A percentile compares a stretch with the other conserved stretches of the same genome.
Conservation (phyloP, 2,113 vertebrate species). For the Microcebus jonahi region DNA sequence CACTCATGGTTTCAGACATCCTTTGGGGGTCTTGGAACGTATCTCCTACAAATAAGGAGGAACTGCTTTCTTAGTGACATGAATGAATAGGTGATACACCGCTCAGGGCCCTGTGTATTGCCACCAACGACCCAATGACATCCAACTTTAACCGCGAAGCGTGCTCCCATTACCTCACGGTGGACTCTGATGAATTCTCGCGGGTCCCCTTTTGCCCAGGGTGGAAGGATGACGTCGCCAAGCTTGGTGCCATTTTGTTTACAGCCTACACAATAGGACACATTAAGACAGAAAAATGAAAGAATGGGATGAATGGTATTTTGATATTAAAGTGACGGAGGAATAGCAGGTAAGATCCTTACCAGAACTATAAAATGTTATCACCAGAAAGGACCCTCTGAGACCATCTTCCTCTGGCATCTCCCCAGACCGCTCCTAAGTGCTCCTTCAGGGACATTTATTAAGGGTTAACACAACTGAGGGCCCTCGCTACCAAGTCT, state of each 20-base stretch:
- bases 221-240: constrained; percentile 95
- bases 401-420: not conserved
- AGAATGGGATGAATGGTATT: not conserved
- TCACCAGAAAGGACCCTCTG: not conserved
- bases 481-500: not conserved
- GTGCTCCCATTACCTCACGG: constrained; percentile 94
- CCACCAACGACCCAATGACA: no score
- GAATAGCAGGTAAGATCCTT: not conserved
- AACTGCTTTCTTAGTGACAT: no score
- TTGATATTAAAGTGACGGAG: not conserved
- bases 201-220: constrained; percentile 98
- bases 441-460: not conserved
- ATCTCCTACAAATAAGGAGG: no score
- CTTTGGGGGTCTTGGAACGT: no score
- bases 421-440: not conserved
- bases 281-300: not conserved
- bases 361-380: not conserved
- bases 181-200: constrained; percentile 98
- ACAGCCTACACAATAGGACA: constrained; percentile 86
- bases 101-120: no score
- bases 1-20: no score
- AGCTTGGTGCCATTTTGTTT: constrained; percentile 98
- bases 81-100: no score
- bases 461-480: not conserved
- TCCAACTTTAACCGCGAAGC: no score